phyloP scores from a whole-genome alignment of 2,113 vertebrate species.

The Alectura lathami region DNA sequence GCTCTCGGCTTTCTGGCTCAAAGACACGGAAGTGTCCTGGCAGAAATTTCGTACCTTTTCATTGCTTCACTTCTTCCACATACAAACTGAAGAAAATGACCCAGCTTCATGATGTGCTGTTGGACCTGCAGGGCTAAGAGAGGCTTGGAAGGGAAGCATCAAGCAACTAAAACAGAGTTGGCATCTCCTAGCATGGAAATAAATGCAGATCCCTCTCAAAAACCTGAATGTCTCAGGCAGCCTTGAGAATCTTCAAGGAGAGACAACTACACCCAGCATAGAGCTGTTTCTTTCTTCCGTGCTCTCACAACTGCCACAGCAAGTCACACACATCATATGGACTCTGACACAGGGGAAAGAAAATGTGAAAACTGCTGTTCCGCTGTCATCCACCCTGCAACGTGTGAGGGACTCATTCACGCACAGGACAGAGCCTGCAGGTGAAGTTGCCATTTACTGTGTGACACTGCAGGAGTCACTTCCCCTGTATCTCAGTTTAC shows the following conservation, averaged over 20 bases:
- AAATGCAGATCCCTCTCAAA: not conserved
- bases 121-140: not conserved
- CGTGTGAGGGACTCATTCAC: not conserved
- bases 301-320: not conserved
- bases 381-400: not conserved
- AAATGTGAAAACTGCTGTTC: not conserved
- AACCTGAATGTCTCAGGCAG: not conserved
- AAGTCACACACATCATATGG: not conserved
- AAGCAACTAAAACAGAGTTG: not conserved
- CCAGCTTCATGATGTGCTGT: not conserved
- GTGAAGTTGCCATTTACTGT: not conserved
- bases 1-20: not conserved
- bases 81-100: not conserved
- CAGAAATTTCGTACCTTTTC: not conserved
- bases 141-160: not conserved
- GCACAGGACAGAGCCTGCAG: not conserved
- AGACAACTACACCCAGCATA: not conserved
- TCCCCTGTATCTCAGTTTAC: not conserved
- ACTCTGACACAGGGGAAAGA: not conserved
- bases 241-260: not conserved
- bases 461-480: not conserved
- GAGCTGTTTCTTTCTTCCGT: rapidly evolving
- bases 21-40: not conserved
- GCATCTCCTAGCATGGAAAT: not conserved
- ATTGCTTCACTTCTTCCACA: not conserved